Evolutionary conservation across 1,140 invertebrate species (phyloP).

Genomic region (Gonatopus flavifemur): DNA sequence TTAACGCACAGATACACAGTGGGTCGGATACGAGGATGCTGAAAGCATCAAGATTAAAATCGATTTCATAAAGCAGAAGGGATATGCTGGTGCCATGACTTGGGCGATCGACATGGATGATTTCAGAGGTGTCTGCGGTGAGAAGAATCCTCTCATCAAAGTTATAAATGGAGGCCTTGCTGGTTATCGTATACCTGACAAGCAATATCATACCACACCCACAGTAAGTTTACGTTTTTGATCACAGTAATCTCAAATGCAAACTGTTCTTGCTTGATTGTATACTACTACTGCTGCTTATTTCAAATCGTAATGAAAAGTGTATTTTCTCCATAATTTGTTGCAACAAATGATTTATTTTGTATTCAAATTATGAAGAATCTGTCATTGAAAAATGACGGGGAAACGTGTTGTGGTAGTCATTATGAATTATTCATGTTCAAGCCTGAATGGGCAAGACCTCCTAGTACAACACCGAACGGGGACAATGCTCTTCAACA

Average conservation of each 20-base stretch:
- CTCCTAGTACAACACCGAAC: slow-evolving; percentile 64
- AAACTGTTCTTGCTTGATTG: too few relatives aligned
- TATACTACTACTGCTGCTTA: background rate
- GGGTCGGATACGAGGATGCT: slow-evolving; percentile 89
- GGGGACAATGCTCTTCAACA: too few relatives aligned
- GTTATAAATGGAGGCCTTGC: slow-evolving; percentile 74
- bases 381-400: background rate
- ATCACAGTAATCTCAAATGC: too few relatives aligned
- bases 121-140: slow-evolving; percentile 76
- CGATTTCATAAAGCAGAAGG: slow-evolving; percentile 79
- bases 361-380: background rate
- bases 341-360: background rate
- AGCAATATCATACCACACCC: slow-evolving; percentile 68
- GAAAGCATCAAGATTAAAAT: slow-evolving; percentile 83
- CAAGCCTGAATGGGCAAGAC: slow-evolving; percentile 71
- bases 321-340: too few relatives aligned
- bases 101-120: slow-evolving; percentile 91
- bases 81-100: slow-evolving; percentile 84
- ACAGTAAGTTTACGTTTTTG: slow-evolving; percentile 60
- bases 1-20: slow-evolving; percentile 67
- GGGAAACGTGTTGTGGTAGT: background rate
- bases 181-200: slow-evolving; percentile 72
- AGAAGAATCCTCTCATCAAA: slow-evolving; percentile 70
- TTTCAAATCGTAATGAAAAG: background rate
- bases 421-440: slow-evolving; percentile 19